These are phyloP conservation scores for Seriola quinqueradiata DNA, from an alignment of 2,113 vertebrate genomes.

Conservation along the genomic window DNA sequence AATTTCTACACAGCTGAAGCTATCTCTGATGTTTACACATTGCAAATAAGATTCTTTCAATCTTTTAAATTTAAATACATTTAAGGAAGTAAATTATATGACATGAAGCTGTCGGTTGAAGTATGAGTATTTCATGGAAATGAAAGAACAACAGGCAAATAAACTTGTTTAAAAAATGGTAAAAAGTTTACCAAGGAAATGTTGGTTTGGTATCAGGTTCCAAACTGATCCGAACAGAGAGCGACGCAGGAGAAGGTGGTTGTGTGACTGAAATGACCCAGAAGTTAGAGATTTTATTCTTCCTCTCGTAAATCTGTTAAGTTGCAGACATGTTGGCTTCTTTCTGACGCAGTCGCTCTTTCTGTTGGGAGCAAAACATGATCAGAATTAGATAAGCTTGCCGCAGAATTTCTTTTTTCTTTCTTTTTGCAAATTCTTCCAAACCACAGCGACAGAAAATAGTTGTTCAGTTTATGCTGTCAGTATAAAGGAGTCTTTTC, in stretches of 20 bases:
- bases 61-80: constrained; percentile 25
- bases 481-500: background rate
- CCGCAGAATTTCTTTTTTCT: background rate
- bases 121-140: background rate
- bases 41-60: constrained; percentile 4
- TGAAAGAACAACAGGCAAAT: background rate
- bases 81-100: background rate
- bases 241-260: background rate
- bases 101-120: constrained; percentile 12
- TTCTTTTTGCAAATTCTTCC: background rate
- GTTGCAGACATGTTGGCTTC: constrained; percentile 86
- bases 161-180: background rate
- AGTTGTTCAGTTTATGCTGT: background rate
- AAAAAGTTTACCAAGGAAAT: background rate
- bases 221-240: constrained; percentile 4
- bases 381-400: background rate
- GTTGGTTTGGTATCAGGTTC: constrained; percentile 1
- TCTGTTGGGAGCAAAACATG: constrained; percentile 84
- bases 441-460: background rate
- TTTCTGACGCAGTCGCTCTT: constrained; percentile 93
- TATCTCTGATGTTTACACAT: background rate
- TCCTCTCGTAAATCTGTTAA: constrained; percentile 35
- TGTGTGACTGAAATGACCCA: background rate
- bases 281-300: background rate
- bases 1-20: background rate